Conservation (phyloP, 2,888 invertebrate genomes). For the Clivina fossor region DNA sequence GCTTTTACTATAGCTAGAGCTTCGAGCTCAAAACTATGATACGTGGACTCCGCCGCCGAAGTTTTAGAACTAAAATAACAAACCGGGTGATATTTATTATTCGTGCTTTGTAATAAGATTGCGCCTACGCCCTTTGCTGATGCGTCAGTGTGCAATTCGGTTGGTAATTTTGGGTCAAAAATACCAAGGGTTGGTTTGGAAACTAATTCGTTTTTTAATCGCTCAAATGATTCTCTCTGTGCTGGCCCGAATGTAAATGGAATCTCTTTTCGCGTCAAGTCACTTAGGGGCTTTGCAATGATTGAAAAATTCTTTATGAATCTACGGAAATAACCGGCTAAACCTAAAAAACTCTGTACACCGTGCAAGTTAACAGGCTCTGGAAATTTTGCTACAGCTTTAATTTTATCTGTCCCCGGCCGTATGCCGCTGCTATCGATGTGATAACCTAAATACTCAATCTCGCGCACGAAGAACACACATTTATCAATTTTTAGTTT, state of each 20-base stretch:
- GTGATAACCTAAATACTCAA: slow-evolving; percentile 2
- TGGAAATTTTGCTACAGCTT: slow-evolving; percentile 12
- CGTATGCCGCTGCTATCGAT: slow-evolving; percentile 5
- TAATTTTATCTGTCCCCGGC: slow-evolving; percentile 1
- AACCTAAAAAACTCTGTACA: slow-evolving; percentile 5
- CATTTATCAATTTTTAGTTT: neutral
- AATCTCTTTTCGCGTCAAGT: neutral
- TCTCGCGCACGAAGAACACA: neutral
- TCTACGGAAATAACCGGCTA: slow-evolving; percentile 4
- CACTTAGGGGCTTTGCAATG: slow-evolving; percentile 8
- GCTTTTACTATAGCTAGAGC: slow-evolving; percentile 15
- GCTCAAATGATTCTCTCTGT: neutral
- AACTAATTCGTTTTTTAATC: neutral
- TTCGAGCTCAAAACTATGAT: slow-evolving; percentile 23
- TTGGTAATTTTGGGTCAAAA: slow-evolving; percentile 19
- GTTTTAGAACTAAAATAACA: slow-evolving; percentile 16
- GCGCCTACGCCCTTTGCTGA: slow-evolving; percentile 34
- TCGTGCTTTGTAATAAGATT: slow-evolving; percentile 36
- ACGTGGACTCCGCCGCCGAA: neutral
- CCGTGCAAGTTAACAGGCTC: slow-evolving; percentile 3
- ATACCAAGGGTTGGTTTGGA: slow-evolving; percentile 2
- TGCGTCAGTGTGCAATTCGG: slow-evolving; percentile 38
- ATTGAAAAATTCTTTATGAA: slow-evolving; percentile 7
- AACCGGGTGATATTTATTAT: slow-evolving; percentile 27
- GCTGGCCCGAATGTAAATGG: neutral